Evolutionary conservation across 2,888 invertebrate genomes (phyloP), one percentile per base, ranked within the genome.

Genomic region (Drosophila mulleri): DNA sequence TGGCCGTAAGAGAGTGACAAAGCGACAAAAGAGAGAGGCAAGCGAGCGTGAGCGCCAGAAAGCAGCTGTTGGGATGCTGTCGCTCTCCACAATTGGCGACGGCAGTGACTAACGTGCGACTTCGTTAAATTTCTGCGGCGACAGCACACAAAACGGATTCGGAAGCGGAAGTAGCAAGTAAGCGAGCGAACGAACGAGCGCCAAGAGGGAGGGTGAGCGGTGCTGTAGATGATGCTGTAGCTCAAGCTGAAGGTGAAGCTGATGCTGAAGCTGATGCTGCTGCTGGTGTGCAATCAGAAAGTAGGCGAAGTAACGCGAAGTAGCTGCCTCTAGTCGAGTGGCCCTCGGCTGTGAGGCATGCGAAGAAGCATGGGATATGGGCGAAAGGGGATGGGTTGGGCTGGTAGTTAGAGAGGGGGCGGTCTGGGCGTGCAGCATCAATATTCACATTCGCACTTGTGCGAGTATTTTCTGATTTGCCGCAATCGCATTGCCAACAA

Each of bases 371-470:
- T 14, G 23, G 0, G 23, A 2, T 2, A 20, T 6, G n/a, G 37
- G 2, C 16, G 26, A 6, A 6, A 26, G 26, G 26, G 26, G 6
- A 26, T 2, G n/a, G 41, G 9, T 3, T 3, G n/a, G 18, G 44
- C 41, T 12, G 39, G 29, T 8, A 18, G 29, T 1, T 2, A 23
- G 11, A 3, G 1, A 23, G 5, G 5, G 52, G 20, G 2, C 8
- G 35, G 29, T 7, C 29, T 29, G 29, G 8, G 41, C 8, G 48
- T 5, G 48, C 48, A 39, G 54, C 85, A 85, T 87, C 85, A 88
- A 87, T 90, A 90, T 88, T 90, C 87, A 90, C 87, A 87, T 90
- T 88, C 89, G 83, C 87, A 87, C 90, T 87, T 86, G 86, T 88
- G 82, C 80, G 90, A 87, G 75, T 75, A 89, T 85, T 89, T 88